phyloP scores from a whole-genome alignment of 2,888 invertebrate species.

The Cetonia aurata region DNA sequence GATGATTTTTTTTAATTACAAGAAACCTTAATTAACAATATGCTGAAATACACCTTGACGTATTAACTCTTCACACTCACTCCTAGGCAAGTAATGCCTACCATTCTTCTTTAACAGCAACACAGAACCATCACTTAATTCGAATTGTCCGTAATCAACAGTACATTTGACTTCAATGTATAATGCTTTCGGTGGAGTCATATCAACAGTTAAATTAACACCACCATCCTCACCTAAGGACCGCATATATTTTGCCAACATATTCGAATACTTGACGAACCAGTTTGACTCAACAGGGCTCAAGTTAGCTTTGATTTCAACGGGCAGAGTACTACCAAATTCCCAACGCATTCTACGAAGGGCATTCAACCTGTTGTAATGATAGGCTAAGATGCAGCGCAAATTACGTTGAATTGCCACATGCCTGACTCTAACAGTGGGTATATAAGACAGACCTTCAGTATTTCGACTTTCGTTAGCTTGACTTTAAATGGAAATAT shows the following conservation, averaged over 20 bases:
- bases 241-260: conserved; percentile 90
- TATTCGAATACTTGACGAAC: conserved; percentile 90
- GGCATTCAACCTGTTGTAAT: conserved; percentile 84
- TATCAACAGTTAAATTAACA: conserved; percentile 87
- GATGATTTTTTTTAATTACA: too few species aligned
- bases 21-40: conserved; percentile 62
- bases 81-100: conserved; percentile 88
- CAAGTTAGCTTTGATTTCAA: conserved; percentile 84
- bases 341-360: conserved; percentile 95
- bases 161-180: conserved; percentile 93
- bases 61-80: conserved; percentile 91
- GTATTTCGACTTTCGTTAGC: conserved; percentile 42
- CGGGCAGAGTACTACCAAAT: conserved; percentile 91
- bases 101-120: conserved; percentile 91
- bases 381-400: conserved; percentile 87
- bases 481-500: conserved; percentile 44
- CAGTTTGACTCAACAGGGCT: conserved; percentile 87
- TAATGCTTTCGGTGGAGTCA: conserved; percentile 92
- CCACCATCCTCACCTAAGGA: conserved; percentile 86
- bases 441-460: conserved; percentile 54
- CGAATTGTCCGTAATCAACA: conserved; percentile 92
- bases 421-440: conserved; percentile 86
- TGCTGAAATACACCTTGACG: conserved; percentile 91
- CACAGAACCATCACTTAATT: conserved; percentile 93
- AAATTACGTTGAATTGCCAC: conserved; percentile 89